Conservation (phyloP, 2,797 vertebrate species). For the Melanotaenia nigrans region DNA sequence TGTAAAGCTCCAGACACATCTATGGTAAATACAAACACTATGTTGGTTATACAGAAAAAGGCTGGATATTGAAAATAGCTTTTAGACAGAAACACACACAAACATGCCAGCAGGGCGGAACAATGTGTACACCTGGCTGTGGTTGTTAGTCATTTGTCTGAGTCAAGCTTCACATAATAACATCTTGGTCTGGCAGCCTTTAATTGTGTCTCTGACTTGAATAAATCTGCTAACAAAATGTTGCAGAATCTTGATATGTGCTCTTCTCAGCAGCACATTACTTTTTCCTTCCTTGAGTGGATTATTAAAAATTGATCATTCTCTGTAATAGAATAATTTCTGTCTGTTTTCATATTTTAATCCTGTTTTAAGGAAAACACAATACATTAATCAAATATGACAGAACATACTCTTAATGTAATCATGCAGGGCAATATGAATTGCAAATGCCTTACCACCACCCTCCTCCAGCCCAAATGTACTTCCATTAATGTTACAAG, state of each 20-base stretch:
- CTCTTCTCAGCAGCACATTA: constrained; percentile 81
- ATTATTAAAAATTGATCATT: constrained; percentile 92
- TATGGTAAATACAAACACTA: constrained; percentile 44
- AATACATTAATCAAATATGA: constrained; percentile 97
- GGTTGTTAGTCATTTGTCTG: constrained; percentile 64
- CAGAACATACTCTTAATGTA: constrained; percentile 98
- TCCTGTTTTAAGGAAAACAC: constrained; percentile 95
- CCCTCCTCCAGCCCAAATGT: constrained; percentile 80
- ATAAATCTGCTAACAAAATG: constrained; percentile 81
- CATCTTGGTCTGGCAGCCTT: constrained; percentile 71
- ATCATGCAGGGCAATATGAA: constrained; percentile 96
- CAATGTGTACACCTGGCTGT: constrained; percentile 61
- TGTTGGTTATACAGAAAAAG: constrained; percentile 17
- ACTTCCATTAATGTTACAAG: constrained; percentile 92
- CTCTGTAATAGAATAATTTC: constrained; percentile 92
- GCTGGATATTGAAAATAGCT: constrained; percentile 6
- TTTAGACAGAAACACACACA: constrained; percentile 39
- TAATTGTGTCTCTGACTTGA: constrained; percentile 78
- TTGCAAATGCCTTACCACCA: constrained; percentile 89
- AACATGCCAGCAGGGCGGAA: constrained; percentile 36
- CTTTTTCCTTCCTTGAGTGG: constrained; percentile 77
- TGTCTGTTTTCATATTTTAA: constrained; percentile 95
- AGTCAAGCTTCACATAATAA: constrained; percentile 72
- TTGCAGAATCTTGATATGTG: constrained; percentile 82
- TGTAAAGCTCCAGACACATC: constrained; percentile 66